Percentiles rank a stretch among this genome's conserved stretches.
These are phyloP conservation scores for Sus cebifrons DNA, from an alignment of 2,797 vertebrate species.

Conservation along the genomic window DNA sequence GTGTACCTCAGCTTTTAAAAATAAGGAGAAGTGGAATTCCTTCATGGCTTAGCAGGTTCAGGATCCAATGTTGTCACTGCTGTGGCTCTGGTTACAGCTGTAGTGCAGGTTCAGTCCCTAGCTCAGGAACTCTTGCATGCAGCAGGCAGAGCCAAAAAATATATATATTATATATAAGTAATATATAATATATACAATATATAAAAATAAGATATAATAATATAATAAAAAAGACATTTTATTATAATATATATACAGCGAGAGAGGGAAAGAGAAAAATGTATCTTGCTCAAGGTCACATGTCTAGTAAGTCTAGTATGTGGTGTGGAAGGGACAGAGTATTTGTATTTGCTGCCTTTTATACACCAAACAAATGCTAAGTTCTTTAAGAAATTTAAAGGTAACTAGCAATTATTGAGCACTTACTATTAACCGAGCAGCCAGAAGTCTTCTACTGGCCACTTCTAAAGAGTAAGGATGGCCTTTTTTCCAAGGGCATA, in stretches of 20 bases:
- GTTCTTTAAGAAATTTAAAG: not conserved
- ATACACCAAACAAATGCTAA: not conserved
- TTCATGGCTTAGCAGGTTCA: no score
- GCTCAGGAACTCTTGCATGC: no score
- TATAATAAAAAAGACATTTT: no score
- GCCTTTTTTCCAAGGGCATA: not conserved
- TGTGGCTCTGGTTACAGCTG: no score
- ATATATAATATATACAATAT: no score
- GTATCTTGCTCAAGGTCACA: not conserved
- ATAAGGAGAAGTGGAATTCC: not conserved
- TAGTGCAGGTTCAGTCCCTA: no score
- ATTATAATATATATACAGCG: no score
- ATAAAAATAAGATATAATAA: no score
- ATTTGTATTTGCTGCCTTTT: not conserved
- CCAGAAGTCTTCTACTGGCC: not conserved
- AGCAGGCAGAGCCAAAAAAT: no score
- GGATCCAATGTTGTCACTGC: no score
- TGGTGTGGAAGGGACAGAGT: not conserved
- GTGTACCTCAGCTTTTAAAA: conserved; percentile 6
- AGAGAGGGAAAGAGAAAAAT: no score
- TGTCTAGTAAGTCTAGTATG: not conserved
- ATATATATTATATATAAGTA: no score
- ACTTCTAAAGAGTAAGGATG: not conserved
- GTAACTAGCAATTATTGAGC: not conserved
- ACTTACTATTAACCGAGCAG: not conserved